Base-by-base conservation (phyloP, 1,140 invertebrate species). In the Anastrepha obliqua region DNA sequence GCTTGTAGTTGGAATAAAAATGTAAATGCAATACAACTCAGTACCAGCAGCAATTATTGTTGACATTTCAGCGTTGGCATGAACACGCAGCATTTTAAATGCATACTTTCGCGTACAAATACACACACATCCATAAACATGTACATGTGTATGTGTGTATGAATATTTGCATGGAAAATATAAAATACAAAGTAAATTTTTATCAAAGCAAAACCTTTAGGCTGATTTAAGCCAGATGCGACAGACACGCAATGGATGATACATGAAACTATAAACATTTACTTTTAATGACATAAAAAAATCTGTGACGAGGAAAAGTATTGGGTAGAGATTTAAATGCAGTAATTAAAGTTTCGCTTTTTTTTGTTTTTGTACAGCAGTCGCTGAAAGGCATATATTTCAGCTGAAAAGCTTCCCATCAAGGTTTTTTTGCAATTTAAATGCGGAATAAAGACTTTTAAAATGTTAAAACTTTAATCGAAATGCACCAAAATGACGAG, bases 191-290 rank as follows among this genome's bases (percentile, higher is more conserved):
- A 81, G 74, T 58, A 81, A 81, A 81, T 55, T 81, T 81, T 81
- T 81, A 81, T 81, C 47, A 81, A 81, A 81, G 74, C 74, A 58
- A 81, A 81, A 81, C n/a, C 74, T 55, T 81, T 81, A 81, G 74
- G 74, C 51, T 81, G 74, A 81, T 81, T 55, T 81, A 81, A 44
- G 74, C 74, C 74, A 55, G 42, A n/a, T 55, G 47, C 74, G 47
- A 55, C 74, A 78, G 74, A 78, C 74, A 51, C n/a, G 44, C 74
- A 6, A 78, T 55, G 74, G 74, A 78, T 78, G 74, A 17, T 39
- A 29, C 47, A 55, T 13, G n/a, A 11, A 55, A 20, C 17, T 74
- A 47, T 17, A 44, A 42, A 15, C 2, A 29, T 70, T 70, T 44
- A 39, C 4, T 47, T 42, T 15, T 13, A 42, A 70, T 70, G 42